Conservation (phyloP, 2,113 vertebrate species). For the Xyrauchen texanus region DNA sequence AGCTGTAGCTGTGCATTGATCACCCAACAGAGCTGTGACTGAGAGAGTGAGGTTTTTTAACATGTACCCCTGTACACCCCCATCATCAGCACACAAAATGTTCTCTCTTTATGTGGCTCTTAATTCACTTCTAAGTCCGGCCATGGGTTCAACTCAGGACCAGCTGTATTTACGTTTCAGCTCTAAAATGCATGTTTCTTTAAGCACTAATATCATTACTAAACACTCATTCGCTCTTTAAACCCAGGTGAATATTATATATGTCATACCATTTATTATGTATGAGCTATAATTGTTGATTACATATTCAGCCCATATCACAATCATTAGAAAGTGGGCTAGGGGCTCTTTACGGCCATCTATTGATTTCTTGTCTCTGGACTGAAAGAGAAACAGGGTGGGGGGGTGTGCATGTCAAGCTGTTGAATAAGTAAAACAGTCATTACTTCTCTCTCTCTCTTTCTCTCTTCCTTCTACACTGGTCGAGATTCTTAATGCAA, state of each 20-base stretch:
- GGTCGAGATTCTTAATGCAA: conserved; percentile 58
- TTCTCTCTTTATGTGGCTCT: background rate
- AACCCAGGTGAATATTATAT: conserved; percentile 47
- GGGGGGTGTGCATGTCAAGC: conserved; percentile 31
- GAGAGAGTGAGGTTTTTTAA: conserved; percentile 1
- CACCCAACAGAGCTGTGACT: conserved; percentile 23
- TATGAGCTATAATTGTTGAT: conserved; percentile 46
- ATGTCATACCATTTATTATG: conserved; percentile 34
- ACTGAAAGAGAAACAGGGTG: conserved; percentile 33
- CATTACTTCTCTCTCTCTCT: background rate
- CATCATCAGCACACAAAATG: background rate
- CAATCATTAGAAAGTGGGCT: conserved; percentile 38
- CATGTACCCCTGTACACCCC: background rate
- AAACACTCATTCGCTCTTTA: conserved; percentile 44
- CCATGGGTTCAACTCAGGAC: background rate
- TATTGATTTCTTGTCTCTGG: conserved; percentile 59
- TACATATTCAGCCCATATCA: conserved; percentile 51
- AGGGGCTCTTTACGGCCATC: conserved; percentile 39
- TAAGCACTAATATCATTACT: conserved; percentile 43
- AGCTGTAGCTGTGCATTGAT: conserved; percentile 99
- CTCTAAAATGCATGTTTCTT: conserved; percentile 21
- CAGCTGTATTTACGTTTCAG: too few species aligned
- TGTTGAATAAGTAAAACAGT: conserved; percentile 59
- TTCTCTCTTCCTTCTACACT: conserved; percentile 6
- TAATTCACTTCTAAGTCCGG: background rate